Base-by-base conservation (phyloP, 2,888 invertebrate species). In the Synanthedon vespiformis region DNA sequence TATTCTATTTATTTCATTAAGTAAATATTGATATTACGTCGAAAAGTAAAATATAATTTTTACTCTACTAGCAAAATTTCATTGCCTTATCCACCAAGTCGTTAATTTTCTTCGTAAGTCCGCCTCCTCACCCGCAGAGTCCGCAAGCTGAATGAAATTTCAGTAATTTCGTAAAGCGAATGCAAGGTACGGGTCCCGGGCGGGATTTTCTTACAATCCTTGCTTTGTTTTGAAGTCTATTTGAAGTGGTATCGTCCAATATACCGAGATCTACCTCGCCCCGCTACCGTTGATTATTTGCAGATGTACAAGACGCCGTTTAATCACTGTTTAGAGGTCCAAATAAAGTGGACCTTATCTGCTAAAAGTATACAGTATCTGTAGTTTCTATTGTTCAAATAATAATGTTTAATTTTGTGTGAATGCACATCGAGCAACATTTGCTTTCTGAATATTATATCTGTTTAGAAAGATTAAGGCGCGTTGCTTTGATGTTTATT, bases 111-210 rank as follows among this genome's bases (percentile, higher is more conserved):
- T 54, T 57, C 53, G 10, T 50, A 55, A 54, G 56, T 62, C 60
- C 51, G 41, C 51, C 50, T 55, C 64, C 67, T 63, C 72, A 63
- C 68, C 66, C 70, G 62, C 66, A 56, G 68, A 75, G 77, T 79
- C 82, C 79, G 74, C 78, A 82, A 77, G 77, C 80, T 76, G 84
- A 84, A 85, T 80, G 84, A 86, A 84, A 83, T 84, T 85, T 78
- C 80, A 81, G 84, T 85, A 85, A 86, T 86, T 85, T 83, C 72
- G 81, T 80, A 80, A 80, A 85, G 82, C 83, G 82, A 86, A 84
- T 80, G 81, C 85, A 83, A 83, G 86, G 80, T 82, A 80, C 77
- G 74, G 70, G 70, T 72, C 80, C 77, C 74, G 68, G 60, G 72
- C 68, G 78, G 84, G 84, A 82, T 85, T 79, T 82, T 79, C 83